Conservation (phyloP, 2,888 invertebrate genomes). For the Salpingus planirostris region DNA sequence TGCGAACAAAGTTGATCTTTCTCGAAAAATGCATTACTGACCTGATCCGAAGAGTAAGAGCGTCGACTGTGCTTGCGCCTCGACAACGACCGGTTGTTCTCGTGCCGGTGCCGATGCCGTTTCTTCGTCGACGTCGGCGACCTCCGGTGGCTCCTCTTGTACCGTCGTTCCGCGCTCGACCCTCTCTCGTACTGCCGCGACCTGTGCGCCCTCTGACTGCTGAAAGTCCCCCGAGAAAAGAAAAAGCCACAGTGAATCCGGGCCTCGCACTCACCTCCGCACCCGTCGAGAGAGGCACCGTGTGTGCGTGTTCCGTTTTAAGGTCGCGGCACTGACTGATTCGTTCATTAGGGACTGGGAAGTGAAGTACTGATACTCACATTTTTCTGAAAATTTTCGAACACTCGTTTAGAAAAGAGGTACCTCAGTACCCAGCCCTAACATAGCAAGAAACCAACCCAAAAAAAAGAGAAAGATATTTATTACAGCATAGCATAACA, state of each 20-base stretch:
- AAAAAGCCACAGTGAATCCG: neutral
- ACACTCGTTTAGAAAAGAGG: too few species aligned
- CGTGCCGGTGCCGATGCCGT: slow-evolving; percentile 64
- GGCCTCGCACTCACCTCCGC: too few species aligned
- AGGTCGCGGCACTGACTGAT: too few species aligned
- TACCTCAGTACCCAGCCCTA: neutral
- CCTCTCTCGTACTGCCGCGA: slow-evolving; percentile 60
- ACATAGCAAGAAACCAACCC: neutral
- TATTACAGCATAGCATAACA: too few species aligned
- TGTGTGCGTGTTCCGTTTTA: too few species aligned
- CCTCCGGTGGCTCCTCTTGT: slow-evolving; percentile 76
- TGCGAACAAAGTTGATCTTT: too few species aligned
- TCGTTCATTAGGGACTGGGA: too few species aligned
- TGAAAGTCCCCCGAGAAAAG: slow-evolving; percentile 31
- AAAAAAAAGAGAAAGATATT: too few species aligned
- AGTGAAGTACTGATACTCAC: too few species aligned
- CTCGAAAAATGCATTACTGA: slow-evolving; percentile 28
- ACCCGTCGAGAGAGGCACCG: too few species aligned
- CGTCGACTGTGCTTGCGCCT: slow-evolving; percentile 37
- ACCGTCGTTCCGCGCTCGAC: slow-evolving; percentile 71
- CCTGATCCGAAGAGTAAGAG: slow-evolving; percentile 45
- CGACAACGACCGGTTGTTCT: slow-evolving; percentile 44
- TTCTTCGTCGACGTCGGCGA: slow-evolving; percentile 71
- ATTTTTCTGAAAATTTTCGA: too few species aligned
- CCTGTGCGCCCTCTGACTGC: slow-evolving; percentile 51